A percentile compares a stretch with the other conserved stretches of the same genome.
Evolutionary conservation across 2,113 vertebrate genomes (phyloP).

Genomic region (Sphaerodactylus townsendi): DNA sequence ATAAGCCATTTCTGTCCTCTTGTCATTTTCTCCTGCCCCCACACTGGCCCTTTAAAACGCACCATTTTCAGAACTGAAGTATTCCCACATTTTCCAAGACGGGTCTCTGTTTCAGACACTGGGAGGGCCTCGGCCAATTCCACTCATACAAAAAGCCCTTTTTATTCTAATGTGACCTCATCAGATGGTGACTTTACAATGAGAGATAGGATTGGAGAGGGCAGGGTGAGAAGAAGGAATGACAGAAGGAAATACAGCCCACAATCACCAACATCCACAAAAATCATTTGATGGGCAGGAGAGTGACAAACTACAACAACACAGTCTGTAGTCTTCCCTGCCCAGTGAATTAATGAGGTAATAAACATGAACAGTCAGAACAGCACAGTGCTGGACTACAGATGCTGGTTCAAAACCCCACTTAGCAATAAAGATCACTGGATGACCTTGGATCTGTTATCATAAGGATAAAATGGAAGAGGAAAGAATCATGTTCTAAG

Average conservation of each 20-base stretch:
- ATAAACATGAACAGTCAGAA: background rate
- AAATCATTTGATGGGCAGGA: slow-evolving; percentile 11
- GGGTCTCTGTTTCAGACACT: slow-evolving; percentile 38
- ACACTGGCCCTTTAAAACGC: slow-evolving; percentile 50
- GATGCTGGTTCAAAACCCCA: too few relatives aligned
- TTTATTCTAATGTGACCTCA: slow-evolving; percentile 53
- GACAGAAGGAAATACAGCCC: slow-evolving; percentile 36
- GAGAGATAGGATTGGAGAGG: slow-evolving; percentile 37
- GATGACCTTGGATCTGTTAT: too few relatives aligned
- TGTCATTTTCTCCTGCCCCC: slow-evolving; percentile 41
- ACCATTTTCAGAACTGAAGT: slow-evolving; percentile 45
- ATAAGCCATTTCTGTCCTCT: slow-evolving; percentile 48
- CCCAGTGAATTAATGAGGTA: slow-evolving; percentile 1
- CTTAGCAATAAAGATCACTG: too few relatives aligned
- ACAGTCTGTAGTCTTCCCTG: background rate
- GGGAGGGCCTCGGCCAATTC: slow-evolving; percentile 44
- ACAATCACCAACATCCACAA: background rate
- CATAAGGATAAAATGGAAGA: too few relatives aligned
- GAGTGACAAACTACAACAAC: slow-evolving; percentile 24
- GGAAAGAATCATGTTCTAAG: too few relatives aligned
- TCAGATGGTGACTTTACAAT: slow-evolving; percentile 51
- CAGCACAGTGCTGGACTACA: too few relatives aligned
- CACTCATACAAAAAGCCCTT: slow-evolving; percentile 64
- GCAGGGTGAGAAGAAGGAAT: background rate
- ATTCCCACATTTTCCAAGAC: slow-evolving; percentile 51